Conservation (phyloP, 2,797 vertebrate species). For the Chaunax sp. region DNA sequence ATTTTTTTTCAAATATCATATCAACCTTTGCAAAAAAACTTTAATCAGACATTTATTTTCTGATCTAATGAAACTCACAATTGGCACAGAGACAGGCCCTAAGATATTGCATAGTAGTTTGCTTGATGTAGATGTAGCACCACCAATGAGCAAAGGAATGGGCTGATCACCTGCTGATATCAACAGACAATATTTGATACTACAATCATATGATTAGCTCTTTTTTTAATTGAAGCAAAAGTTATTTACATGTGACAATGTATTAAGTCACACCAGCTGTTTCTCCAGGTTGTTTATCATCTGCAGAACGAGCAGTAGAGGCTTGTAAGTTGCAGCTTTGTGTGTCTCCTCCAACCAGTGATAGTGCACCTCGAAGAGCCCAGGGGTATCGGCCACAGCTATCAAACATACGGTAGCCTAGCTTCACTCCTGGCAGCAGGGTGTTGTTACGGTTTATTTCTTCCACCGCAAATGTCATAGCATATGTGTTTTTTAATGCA, state of each 20-base stretch:
- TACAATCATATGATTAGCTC: not conserved
- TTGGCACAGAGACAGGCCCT: slow-evolving; percentile 70
- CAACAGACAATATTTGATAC: not conserved
- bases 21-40: too few relatives aligned
- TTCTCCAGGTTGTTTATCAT: too few relatives aligned
- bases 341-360: slow-evolving; percentile 53
- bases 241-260: not conserved
- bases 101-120: slow-evolving; percentile 73
- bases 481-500: slow-evolving; percentile 67
- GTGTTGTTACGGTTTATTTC: slow-evolving; percentile 68
- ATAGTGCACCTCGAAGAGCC: slow-evolving; percentile 58
- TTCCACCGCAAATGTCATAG: slow-evolving; percentile 77
- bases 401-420: slow-evolving; percentile 67
- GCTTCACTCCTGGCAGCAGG: slow-evolving; percentile 65
- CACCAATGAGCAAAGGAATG: slow-evolving; percentile 76
- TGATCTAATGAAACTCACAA: slow-evolving; percentile 61
- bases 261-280: slow-evolving; percentile 29
- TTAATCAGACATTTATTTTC: not conserved
- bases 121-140: slow-evolving; percentile 67
- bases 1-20: too few relatives aligned
- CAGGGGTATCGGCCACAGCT: slow-evolving; percentile 59
- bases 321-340: slow-evolving; percentile 44
- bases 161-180: slow-evolving; percentile 23
- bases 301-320: too few relatives aligned
- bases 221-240: too few relatives aligned